Conservation (phyloP, 2,888 invertebrate species). For the Pollenia angustigena region DNA sequence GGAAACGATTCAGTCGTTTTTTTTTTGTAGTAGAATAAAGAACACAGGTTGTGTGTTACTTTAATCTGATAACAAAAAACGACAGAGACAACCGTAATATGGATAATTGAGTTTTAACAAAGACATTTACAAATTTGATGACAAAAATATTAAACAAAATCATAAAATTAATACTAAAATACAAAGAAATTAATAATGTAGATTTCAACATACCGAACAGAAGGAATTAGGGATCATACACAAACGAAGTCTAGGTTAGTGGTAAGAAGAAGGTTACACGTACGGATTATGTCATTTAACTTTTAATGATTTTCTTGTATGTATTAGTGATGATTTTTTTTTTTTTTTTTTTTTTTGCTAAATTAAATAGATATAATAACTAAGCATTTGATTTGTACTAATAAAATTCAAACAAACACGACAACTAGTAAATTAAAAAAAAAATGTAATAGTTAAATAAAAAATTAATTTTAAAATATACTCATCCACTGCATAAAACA, state of each 20-base stretch:
- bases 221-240: constrained; percentile 23
- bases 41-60: too few relatives aligned
- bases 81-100: too few relatives aligned
- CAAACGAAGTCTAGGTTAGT: constrained; percentile 32
- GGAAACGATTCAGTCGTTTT: too few relatives aligned
- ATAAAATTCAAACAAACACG: constrained; percentile 45
- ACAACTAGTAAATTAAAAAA: constrained; percentile 57
- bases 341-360: constrained; percentile 33
- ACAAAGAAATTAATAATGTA: neutral
- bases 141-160: constrained; percentile 4
- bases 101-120: too few relatives aligned
- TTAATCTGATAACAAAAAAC: too few relatives aligned
- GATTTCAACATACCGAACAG: constrained; percentile 61
- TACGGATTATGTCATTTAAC: constrained; percentile 15
- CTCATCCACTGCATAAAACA: constrained; percentile 65
- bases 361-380: constrained; percentile 23
- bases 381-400: constrained; percentile 27
- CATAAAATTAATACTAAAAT: constrained; percentile 5
- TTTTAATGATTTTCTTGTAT: neutral
- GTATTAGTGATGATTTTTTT: neutral
- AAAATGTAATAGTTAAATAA: constrained; percentile 37
- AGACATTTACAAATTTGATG: neutral
- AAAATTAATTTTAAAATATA: constrained; percentile 56
- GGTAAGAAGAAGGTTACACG: constrained; percentile 15
- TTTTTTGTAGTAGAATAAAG: too few relatives aligned